A percentile compares a stretch with the other conserved stretches of the same genome.
Conservation (phyloP, 2,113 vertebrate species). For the Geococcyx californianus region DNA sequence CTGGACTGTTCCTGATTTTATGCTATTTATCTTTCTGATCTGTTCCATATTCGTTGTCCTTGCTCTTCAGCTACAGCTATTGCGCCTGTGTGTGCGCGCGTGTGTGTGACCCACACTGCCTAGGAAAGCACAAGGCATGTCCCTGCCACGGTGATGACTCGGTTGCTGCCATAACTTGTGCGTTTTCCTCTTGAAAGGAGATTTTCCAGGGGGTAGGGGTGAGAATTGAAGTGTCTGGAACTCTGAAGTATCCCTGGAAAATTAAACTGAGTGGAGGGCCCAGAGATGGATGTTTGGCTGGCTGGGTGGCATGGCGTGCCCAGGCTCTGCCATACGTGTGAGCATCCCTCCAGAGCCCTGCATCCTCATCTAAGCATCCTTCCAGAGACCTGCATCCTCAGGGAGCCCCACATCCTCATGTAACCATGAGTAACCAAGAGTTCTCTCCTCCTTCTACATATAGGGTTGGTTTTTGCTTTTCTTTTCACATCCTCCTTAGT, state of each 20-base stretch:
- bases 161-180: not conserved
- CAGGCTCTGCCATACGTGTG: rapidly evolving
- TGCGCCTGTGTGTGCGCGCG: not conserved
- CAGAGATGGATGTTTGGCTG: not conserved
- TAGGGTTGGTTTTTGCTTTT: no score
- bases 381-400: no score
- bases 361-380: not conserved
- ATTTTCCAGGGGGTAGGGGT: not conserved
- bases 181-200: not conserved
- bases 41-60: slow-evolving; percentile 55
- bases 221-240: not conserved
- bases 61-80: not conserved
- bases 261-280: not conserved
- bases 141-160: rapidly evolving
- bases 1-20: slow-evolving; percentile 57
- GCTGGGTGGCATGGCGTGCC: not conserved
- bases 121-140: not conserved
- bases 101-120: not conserved
- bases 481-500: no score
- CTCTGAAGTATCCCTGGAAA: not conserved
- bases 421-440: no score
- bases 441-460: no score
- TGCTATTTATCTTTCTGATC: slow-evolving; percentile 68
- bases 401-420: no score
- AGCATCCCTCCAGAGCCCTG: not conserved